Evolutionary conservation across 2,888 invertebrate species (phyloP).

Genomic region (Atrina japonica): DNA sequence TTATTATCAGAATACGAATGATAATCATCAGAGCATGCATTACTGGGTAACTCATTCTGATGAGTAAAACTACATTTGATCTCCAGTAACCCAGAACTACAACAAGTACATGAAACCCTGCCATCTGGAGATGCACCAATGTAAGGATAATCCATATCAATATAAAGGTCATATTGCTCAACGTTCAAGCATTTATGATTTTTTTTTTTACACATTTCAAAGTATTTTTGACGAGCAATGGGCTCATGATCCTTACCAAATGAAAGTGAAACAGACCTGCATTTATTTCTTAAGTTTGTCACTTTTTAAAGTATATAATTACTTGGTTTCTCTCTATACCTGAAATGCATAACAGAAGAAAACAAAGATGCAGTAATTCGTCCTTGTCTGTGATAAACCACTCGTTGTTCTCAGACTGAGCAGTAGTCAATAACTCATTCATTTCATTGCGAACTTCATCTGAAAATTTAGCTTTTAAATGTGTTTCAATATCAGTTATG

Average conservation of each 20-base stretch:
- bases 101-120: conserved; percentile 29
- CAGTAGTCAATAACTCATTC: conserved; percentile 23
- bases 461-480: background rate
- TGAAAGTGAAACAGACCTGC: no score
- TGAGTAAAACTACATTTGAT: conserved; percentile 33
- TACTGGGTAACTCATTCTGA: conserved; percentile 16
- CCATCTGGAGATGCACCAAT: conserved; percentile 39
- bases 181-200: conserved; percentile 8
- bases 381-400: conserved; percentile 32
- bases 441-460: background rate
- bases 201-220: conserved; percentile 9
- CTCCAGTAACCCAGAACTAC: conserved; percentile 31
- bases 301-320: no score
- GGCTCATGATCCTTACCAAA: conserved; percentile 33
- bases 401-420: conserved; percentile 13
- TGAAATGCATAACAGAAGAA: background rate
- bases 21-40: conserved; percentile 22
- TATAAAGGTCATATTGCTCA: conserved; percentile 9
- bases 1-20: conserved; percentile 28
- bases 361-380: no score
- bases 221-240: conserved; percentile 24
- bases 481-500: no score
- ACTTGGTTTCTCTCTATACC: no score
- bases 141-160: conserved; percentile 14
- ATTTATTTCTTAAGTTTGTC: no score